Evolutionary conservation across 2,797 vertebrate genomes (phyloP).

Genomic region (Macropodus opercularis): DNA sequence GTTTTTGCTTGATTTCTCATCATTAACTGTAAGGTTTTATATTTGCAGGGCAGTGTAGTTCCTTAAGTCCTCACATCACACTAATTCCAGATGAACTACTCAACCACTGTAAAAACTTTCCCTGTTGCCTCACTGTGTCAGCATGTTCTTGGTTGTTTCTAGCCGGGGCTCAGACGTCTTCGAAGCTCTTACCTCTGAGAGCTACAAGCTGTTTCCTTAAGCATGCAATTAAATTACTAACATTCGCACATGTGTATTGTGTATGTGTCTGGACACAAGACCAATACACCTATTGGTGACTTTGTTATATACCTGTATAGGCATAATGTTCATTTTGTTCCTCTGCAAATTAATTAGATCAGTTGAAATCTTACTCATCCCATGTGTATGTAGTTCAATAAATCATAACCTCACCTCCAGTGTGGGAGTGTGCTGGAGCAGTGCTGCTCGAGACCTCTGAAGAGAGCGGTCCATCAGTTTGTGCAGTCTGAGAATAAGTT

Average conservation of each 20-base stretch:
- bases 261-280: too few relatives aligned
- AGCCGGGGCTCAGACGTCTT: slow-evolving; percentile 12
- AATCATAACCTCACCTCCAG: slow-evolving; percentile 85
- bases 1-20: not conserved
- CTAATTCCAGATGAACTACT: not conserved
- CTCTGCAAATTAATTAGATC: not conserved
- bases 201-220: slow-evolving; percentile 12
- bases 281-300: too few relatives aligned
- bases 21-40: not conserved
- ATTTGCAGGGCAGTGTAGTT: too few relatives aligned
- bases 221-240: slow-evolving; percentile 24
- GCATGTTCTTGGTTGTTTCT: slow-evolving; percentile 8
- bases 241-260: slow-evolving; percentile 14
- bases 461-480: slow-evolving; percentile 98
- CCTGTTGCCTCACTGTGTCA: slow-evolving; percentile 1
- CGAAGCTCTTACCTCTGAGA: slow-evolving; percentile 8
- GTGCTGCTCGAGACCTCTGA: slow-evolving; percentile 91
- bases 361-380: not conserved
- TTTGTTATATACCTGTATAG: too few relatives aligned
- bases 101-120: not conserved
- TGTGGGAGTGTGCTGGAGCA: slow-evolving; percentile 86
- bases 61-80: not conserved
- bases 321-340: not conserved
- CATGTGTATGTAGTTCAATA: not conserved
- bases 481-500: slow-evolving; percentile 96